Conservation (phyloP, 2,113 vertebrate species). For the Macroglossus sobrinus region DNA sequence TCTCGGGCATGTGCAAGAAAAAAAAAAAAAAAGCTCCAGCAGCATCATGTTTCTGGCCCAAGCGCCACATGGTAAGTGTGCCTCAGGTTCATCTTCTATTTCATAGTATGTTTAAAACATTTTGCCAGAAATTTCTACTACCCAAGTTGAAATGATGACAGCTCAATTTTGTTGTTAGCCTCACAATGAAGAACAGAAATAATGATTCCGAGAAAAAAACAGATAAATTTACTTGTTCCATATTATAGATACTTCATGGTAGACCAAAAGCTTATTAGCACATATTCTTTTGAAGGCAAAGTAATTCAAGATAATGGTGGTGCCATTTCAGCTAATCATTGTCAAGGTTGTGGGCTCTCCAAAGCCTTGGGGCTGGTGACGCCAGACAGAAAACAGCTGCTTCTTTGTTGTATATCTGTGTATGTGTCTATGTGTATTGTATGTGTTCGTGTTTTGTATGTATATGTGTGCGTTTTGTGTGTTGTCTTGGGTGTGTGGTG, state of each 20-base stretch:
- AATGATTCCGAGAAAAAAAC: neutral
- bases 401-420: neutral
- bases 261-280: neutral
- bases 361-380: neutral
- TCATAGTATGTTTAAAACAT: neutral
- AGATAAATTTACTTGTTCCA: neutral
- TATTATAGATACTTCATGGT: neutral
- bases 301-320: neutral
- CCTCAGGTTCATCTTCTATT: neutral
- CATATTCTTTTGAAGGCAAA: neutral
- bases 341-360: neutral
- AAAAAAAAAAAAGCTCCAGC: neutral
- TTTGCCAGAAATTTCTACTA: neutral
- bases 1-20: neutral
- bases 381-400: no score
- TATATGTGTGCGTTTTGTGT: neutral
- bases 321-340: neutral
- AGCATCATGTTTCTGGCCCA: neutral
- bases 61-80: fast-evolving
- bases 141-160: neutral
- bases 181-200: neutral
- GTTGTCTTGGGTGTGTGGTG: neutral
- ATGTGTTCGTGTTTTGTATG: neutral
- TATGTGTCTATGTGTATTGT: neutral
- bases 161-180: neutral